A percentile compares a stretch with the other conserved stretches of the same genome.
Evolutionary conservation across 2,888 invertebrate species (phyloP).

Genomic region (Scelioninae gen. 2): DNA sequence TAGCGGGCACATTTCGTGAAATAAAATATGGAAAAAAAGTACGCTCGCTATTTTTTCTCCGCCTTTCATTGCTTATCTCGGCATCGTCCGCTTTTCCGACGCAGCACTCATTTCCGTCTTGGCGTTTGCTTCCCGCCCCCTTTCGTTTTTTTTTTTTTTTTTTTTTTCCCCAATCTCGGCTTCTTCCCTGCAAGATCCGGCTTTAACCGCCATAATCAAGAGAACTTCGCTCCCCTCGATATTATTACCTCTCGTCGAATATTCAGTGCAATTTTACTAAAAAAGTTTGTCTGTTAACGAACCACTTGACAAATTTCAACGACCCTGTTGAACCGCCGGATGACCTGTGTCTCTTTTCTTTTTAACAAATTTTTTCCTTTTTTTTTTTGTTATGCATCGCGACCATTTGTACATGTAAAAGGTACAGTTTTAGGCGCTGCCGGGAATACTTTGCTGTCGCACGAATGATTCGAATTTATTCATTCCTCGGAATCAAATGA

Average conservation of each 20-base stretch:
- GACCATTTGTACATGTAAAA: conserved; percentile 30
- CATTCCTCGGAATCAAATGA: no score
- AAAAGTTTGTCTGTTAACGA: conserved; percentile 49
- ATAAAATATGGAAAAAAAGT: conserved; percentile 58
- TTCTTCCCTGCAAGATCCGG: conserved; percentile 63
- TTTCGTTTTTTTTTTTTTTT: conserved; percentile 29
- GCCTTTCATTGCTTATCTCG: conserved; percentile 59
- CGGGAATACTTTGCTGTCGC: not conserved
- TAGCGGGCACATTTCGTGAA: conserved; percentile 55
- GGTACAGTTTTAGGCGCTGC: conserved; percentile 1
- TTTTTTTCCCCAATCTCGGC: conserved; percentile 25
- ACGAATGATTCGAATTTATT: conserved; percentile 1
- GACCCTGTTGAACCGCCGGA: conserved; percentile 39
- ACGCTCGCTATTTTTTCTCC: conserved; percentile 53
- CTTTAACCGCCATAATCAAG: conserved; percentile 70
- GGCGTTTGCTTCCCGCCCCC: conserved; percentile 39
- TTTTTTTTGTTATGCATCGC: conserved; percentile 7
- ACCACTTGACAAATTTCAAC: conserved; percentile 55
- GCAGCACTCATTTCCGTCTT: conserved; percentile 54
- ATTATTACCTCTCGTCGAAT: conserved; percentile 51
- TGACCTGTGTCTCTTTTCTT: conserved; percentile 19
- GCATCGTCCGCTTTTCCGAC: conserved; percentile 49
- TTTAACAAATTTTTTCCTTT: no score
- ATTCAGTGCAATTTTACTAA: conserved; percentile 48
- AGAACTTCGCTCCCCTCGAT: conserved; percentile 65